Evolutionary conservation across 1,140 invertebrate species (phyloP).

Genomic region (Leguminivora glycinivorella): DNA sequence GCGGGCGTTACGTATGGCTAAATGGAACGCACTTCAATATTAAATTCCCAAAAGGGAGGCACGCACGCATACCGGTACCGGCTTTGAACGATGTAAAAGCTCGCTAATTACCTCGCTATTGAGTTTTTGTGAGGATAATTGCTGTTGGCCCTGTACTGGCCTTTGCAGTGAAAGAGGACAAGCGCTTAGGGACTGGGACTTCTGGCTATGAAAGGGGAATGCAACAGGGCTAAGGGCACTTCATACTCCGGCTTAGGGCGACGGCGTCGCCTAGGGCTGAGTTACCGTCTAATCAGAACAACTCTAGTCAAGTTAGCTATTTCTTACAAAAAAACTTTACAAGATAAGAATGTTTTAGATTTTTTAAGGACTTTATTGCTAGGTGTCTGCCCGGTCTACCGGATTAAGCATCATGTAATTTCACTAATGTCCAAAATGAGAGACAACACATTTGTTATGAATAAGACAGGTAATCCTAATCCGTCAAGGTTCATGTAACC

Average conservation of each 20-base stretch:
- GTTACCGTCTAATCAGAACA: slow-evolving; percentile 21
- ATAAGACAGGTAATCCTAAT: background rate
- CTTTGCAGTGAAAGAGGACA: slow-evolving; percentile 20
- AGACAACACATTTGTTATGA: too few relatives aligned
- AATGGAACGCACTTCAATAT: slow-evolving; percentile 15
- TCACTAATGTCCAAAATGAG: too few relatives aligned
- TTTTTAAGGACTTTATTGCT: too few relatives aligned
- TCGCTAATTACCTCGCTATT: slow-evolving; percentile 24
- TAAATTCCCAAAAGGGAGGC: slow-evolving; percentile 8
- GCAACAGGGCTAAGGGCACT: slow-evolving; percentile 24
- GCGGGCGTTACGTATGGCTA: background rate
- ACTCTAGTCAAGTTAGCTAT: background rate
- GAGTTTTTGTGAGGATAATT: slow-evolving; percentile 27
- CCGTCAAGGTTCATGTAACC: slow-evolving; percentile 94
- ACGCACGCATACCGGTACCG: slow-evolving; percentile 18
- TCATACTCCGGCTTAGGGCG: background rate
- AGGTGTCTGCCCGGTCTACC: too few relatives aligned
- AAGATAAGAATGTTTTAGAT: too few relatives aligned
- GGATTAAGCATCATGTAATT: too few relatives aligned
- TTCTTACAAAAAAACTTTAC: background rate
- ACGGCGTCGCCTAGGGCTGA: background rate
- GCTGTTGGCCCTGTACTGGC: slow-evolving; percentile 25
- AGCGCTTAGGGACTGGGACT: slow-evolving; percentile 23
- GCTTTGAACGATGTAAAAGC: background rate
- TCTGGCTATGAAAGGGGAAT: slow-evolving; percentile 4